Base-by-base conservation (phyloP, 2,113 vertebrate genomes). In the Oreocharis arfaki region DNA sequence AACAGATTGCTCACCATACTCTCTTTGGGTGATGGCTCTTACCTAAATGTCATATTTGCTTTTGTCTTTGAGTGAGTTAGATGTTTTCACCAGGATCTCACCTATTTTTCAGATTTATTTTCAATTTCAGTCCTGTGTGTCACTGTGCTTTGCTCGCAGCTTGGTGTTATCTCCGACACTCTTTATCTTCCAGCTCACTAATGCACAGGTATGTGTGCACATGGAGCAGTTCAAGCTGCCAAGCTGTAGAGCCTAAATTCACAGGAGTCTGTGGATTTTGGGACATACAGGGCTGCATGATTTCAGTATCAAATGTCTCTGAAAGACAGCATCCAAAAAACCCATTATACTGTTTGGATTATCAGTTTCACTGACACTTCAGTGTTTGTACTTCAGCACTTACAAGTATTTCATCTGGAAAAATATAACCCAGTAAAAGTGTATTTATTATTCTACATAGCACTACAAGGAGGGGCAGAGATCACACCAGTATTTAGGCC, bases 381-480 rank as follows among this genome's bases (percentile, higher is more conserved):
- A 70, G 12, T 70, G 64, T 95, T 96, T 81, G 32, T 77, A 70
- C 60, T 83, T 94, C 28, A 89, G 42, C 42, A 63, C 12, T 91
- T 70, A 7, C 0, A 84, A 86, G 23, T 42, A 82, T 53, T 82
- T 94, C 42, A 78, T 69, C 39, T 87, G 56, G 52, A 50, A 94
- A 84, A 80, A 57, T 33, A 56, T 63, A 71, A 84, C 32, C 28
- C 42, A 57, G 23, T 74, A 69, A 70, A 70, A 50, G 41, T 53
- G 46, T 52, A 41, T 93, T 92, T 80, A n/a, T 68, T 52, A 60
- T 35, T 61, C 21, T 60, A 30, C 32, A 27, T 16, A 60, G 53
- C 11, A 20, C 32, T n/a, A 32, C 55, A 65, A 47, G 46, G 57
- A 73, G 37, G 22, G 63, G 5, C 67, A 86, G 83, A 52, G 30